Conservation (phyloP, 2,797 vertebrate genomes). For the Glossophaga mutica region DNA sequence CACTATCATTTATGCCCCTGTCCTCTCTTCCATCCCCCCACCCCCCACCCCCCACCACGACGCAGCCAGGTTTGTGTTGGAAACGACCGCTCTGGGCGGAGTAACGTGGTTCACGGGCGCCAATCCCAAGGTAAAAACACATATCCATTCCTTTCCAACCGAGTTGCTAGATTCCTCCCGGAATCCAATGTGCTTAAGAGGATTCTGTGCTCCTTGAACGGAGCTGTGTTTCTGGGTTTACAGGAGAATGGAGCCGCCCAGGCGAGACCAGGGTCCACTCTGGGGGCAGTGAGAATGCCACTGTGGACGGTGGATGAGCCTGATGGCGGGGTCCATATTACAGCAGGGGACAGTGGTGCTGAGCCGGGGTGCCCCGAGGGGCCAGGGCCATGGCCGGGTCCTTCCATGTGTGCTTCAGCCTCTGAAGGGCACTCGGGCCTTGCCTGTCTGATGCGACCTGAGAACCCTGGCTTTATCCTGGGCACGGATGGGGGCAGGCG, state of each 20-base stretch:
- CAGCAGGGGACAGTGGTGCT: not conserved
- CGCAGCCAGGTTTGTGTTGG: not conserved
- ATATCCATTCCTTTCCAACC: not conserved
- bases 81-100: not conserved
- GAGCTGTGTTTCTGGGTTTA: not conserved
- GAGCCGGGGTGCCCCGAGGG: not conserved
- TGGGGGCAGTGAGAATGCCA: not conserved
- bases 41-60: not conserved
- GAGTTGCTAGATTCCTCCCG: not conserved
- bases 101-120: not conserved
- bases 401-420: not conserved
- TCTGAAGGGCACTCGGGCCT: not conserved
- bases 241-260: not conserved
- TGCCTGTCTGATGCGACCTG: not conserved
- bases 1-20: too few species aligned
- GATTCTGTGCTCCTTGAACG: not conserved
- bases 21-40: too few species aligned
- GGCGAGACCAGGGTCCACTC: not conserved
- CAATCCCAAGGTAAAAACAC: not conserved
- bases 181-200: not conserved
- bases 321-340: fast-evolving
- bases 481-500: fast-evolving
- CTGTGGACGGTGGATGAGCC: not conserved
- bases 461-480: not conserved
- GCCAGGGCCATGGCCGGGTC: not conserved